phyloP scores from a whole-genome alignment of 1,140 invertebrate species.

The Eurosta solidaginis region DNA sequence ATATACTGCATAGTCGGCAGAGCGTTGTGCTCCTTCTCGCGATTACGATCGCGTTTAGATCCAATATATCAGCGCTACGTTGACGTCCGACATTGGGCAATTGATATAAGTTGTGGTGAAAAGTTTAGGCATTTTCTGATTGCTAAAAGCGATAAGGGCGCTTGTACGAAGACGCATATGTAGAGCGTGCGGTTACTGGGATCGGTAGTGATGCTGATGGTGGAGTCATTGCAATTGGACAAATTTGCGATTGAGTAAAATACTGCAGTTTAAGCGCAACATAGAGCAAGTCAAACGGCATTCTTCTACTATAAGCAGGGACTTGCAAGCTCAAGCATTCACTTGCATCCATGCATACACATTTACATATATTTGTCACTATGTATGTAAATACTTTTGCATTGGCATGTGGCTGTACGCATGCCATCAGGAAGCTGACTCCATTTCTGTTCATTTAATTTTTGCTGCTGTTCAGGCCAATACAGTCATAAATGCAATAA shows the following conservation, averaged over 20 bases:
- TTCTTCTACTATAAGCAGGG: no score
- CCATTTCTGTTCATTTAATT: background rate
- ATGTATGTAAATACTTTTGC: background rate
- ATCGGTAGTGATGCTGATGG: background rate
- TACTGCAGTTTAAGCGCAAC: background rate
- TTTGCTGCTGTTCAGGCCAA: slow-evolving; percentile 4
- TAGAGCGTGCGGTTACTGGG: slow-evolving; percentile 17
- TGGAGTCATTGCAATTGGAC: background rate
- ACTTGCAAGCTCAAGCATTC: no score
- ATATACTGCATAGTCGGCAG: no score
- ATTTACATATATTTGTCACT: background rate
- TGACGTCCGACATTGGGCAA: slow-evolving; percentile 59
- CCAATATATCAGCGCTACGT: slow-evolving; percentile 58
- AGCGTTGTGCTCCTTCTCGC: slow-evolving; percentile 27
- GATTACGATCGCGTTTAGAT: slow-evolving; percentile 59
- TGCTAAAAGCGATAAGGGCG: slow-evolving; percentile 36
- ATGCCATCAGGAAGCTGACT: background rate
- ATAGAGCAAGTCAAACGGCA: background rate
- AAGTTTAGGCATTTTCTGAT: slow-evolving; percentile 59
- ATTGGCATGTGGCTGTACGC: background rate
- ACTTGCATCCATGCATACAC: background rate
- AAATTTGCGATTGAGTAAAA: background rate
- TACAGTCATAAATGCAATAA: slow-evolving; percentile 12
- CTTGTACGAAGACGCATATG: background rate
- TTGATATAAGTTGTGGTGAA: slow-evolving; percentile 60